Evolutionary conservation across 2,113 vertebrate genomes (phyloP), one percentile per base, ranked within the genome.

Genomic region (Anthoscopus minutus): DNA sequence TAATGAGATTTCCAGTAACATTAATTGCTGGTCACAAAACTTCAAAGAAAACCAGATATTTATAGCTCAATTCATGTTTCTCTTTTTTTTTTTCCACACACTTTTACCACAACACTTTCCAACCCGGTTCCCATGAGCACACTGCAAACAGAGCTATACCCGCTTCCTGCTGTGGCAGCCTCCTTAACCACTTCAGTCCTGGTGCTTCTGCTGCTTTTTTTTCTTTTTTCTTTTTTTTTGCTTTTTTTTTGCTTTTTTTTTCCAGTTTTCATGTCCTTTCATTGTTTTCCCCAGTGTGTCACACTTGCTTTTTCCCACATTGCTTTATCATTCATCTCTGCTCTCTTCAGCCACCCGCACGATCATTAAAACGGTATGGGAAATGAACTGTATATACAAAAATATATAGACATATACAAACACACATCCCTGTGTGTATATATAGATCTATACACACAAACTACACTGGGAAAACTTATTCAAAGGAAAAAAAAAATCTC

Each of bases 21-120:
- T 95, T 96, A 96, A 97, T 97, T 97, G 96, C 95, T 97, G 97
- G 97, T 97, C 97, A 97, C 95, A 97, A 98, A 98, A 97, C 96
- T 98, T 98, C 97, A 98, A 97, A 98, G 97, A 97, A 97, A 96
- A 94, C 58, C 33, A 88, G 96, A 84, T 98, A 98, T 98, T 98
- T 98, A 98, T 98, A 98, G 97, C 92, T 88, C 56, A 94, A 97
- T 97, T 97, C 93, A 96, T 97, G 86, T 89, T 96, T 96, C 83
- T 94, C 67, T 85, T 96, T 96, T 64, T 60, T 74, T 97, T 62
- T 62, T 62, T 96, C 97, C 97, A 96, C 97, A 96, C 94, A 95
- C 97, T 96, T 96, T 97, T 97, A 98, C 98, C 98, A 94, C 98
- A 98, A 96, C 97, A 98, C 97, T 98, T 98, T 98, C 98, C 98